Conservation (phyloP, 2,888 invertebrate species). For the Podotricha telesiphe region DNA sequence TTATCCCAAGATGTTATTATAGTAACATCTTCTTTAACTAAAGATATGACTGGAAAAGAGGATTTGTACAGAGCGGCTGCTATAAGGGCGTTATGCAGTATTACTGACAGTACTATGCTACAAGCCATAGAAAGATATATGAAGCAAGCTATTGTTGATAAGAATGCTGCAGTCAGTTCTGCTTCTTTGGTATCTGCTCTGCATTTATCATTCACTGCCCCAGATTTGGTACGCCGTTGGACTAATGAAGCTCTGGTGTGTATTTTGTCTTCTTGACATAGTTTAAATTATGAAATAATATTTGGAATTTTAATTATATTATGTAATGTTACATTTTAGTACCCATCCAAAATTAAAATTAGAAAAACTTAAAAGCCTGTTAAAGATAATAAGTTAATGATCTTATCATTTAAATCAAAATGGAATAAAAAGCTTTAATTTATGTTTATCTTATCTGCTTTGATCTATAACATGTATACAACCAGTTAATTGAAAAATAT, state of each 20-base stretch:
- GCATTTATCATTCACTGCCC: slow-evolving; percentile 90
- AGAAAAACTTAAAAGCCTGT: background rate
- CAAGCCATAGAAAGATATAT: slow-evolving; percentile 99
- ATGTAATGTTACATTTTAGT: too few species aligned
- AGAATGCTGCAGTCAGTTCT: slow-evolving; percentile 96
- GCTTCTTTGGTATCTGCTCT: slow-evolving; percentile 97
- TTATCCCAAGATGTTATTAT: slow-evolving; percentile 99
- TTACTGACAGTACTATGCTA: slow-evolving; percentile 97
- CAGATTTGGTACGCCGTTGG: slow-evolving; percentile 98
- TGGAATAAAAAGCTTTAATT: background rate
- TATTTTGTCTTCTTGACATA: background rate
- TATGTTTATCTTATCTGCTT: background rate
- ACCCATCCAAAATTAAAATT: too few species aligned
- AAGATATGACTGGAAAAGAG: slow-evolving; percentile 99
- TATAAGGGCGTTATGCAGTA: slow-evolving; percentile 97
- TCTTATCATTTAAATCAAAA: slow-evolving; percentile 6
- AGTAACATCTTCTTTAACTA: slow-evolving; percentile 97
- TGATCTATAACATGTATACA: too few species aligned
- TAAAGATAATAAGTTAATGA: background rate
- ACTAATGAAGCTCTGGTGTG: slow-evolving; percentile 98
- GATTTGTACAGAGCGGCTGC: slow-evolving; percentile 96
- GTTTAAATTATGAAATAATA: background rate
- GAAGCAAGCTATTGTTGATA: slow-evolving; percentile 99
- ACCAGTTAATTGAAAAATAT: too few species aligned
- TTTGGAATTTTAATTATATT: background rate